phyloP scores from a whole-genome alignment of 2,113 vertebrate genomes.

The Antechinus flavipes region DNA sequence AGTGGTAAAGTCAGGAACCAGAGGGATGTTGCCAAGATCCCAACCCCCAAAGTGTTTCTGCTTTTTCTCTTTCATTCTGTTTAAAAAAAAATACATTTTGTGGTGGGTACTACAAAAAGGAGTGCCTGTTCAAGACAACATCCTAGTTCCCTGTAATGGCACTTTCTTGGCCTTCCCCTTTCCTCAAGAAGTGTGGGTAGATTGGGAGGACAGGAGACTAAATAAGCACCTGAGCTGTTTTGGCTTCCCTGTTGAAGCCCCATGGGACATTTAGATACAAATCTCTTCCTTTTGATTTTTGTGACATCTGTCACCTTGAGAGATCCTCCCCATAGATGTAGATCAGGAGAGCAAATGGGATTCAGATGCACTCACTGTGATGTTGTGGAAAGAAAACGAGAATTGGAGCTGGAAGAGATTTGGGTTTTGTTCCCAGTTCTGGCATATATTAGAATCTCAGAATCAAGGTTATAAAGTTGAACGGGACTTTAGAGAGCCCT shows the following conservation, averaged over 20 bases:
- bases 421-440: neutral
- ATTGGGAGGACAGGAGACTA: neutral
- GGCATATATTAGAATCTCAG: constrained; percentile 2
- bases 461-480: constrained; percentile 13
- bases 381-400: constrained; percentile 28
- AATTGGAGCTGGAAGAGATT: constrained; percentile 1
- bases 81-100: neutral
- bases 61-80: neutral
- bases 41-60: neutral
- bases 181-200: neutral
- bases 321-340: neutral
- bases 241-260: neutral
- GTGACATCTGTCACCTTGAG: neutral
- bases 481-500: constrained; percentile 13
- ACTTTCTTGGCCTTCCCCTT: neutral
- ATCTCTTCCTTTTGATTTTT: neutral
- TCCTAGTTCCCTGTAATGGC: neutral
- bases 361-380: constrained; percentile 8
- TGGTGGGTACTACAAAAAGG: neutral
- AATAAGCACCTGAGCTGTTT: constrained; percentile 9
- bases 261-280: constrained; percentile 22
- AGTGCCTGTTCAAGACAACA: neutral
- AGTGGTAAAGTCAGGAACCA: neutral
- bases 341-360: neutral
- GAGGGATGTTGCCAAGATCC: neutral